Percentiles rank a stretch among this genome's conserved stretches.
These are phyloP conservation scores for Paelopatides confundens DNA, from an alignment of 53 echinoderm and acorn worm species.

Conservation along the genomic window DNA sequence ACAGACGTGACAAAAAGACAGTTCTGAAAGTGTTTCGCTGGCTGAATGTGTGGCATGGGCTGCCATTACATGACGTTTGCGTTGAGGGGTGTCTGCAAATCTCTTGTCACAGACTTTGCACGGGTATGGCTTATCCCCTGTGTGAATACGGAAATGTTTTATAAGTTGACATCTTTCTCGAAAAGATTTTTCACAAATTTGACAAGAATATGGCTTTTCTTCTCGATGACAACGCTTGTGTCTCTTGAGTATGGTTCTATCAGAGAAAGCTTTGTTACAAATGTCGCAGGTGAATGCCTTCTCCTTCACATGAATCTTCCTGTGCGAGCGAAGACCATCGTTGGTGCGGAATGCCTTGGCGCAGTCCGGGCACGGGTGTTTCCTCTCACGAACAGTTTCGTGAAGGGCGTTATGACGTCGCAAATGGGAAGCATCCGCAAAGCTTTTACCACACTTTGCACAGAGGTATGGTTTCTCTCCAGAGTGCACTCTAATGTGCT, in stretches of 20 bases:
- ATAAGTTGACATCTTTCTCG: constrained; percentile 7
- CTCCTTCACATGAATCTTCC: not conserved
- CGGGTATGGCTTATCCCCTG: constrained; percentile 27
- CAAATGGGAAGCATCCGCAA: constrained; percentile 53
- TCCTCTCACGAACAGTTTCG: constrained; percentile 33
- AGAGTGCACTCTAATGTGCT: constrained; percentile 57
- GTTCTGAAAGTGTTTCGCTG: not conserved
- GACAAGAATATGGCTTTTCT: constrained; percentile 24
- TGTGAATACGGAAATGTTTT: constrained; percentile 43
- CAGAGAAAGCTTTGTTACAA: constrained; percentile 47
- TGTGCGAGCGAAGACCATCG: constrained; percentile 49
- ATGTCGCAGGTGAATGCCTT: constrained; percentile 17
- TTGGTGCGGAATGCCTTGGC: constrained; percentile 40
- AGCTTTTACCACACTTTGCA: constrained; percentile 56
- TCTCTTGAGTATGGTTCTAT: not conserved
- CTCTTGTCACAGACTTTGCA: constrained; percentile 29
- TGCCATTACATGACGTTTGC: constrained; percentile 10
- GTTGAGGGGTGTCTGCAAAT: constrained; percentile 32
- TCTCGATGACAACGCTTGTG: constrained; percentile 26
- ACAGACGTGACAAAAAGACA: constrained; percentile 23
- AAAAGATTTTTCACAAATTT: constrained; percentile 15
- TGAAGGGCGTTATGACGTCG: constrained; percentile 53
- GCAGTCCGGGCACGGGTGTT: constrained; percentile 55
- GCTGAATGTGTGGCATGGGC: not conserved
- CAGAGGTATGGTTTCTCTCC: constrained; percentile 63